Conservation (phyloP, 2,888 invertebrate genomes). For the Drosophila testacea region DNA sequence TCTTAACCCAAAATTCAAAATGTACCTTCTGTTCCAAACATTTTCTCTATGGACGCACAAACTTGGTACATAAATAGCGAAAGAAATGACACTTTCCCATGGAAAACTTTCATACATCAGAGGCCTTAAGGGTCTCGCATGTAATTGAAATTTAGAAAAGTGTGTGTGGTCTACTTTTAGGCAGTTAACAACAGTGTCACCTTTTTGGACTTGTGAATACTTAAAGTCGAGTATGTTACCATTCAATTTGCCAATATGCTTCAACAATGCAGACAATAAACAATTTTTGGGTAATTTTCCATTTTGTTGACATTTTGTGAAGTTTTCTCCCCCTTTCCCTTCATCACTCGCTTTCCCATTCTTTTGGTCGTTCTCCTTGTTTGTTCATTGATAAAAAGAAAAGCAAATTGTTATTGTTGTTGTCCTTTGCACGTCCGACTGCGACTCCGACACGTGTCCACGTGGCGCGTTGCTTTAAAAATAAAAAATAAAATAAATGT, state of each 20-base stretch:
- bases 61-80: slow-evolving; percentile 5
- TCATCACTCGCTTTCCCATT: background rate
- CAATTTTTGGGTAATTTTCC: slow-evolving; percentile 35
- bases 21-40: background rate
- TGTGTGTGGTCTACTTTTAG: slow-evolving; percentile 17
- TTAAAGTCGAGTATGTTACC: slow-evolving; percentile 3
- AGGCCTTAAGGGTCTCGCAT: background rate
- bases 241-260: slow-evolving; percentile 31
- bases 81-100: background rate
- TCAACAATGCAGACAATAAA: slow-evolving; percentile 13
- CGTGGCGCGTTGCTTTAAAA: slow-evolving; percentile 20
- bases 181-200: slow-evolving; percentile 10
- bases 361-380: background rate
- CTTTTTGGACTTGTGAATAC: slow-evolving; percentile 3
- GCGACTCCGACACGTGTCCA: slow-evolving; percentile 46
- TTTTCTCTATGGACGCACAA: slow-evolving; percentile 5
- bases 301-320: slow-evolving; percentile 42
- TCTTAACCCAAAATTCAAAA: background rate
- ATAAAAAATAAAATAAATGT: background rate
- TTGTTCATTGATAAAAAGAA: slow-evolving; percentile 43
- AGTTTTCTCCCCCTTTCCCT: background rate
- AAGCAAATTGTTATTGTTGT: slow-evolving; percentile 38
- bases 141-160: slow-evolving; percentile 19
- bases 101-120: background rate
- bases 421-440: slow-evolving; percentile 40